These are phyloP conservation scores for Phoenoteleia sp. DNA, from an alignment of 2,888 invertebrate species.

Conservation along the genomic window DNA sequence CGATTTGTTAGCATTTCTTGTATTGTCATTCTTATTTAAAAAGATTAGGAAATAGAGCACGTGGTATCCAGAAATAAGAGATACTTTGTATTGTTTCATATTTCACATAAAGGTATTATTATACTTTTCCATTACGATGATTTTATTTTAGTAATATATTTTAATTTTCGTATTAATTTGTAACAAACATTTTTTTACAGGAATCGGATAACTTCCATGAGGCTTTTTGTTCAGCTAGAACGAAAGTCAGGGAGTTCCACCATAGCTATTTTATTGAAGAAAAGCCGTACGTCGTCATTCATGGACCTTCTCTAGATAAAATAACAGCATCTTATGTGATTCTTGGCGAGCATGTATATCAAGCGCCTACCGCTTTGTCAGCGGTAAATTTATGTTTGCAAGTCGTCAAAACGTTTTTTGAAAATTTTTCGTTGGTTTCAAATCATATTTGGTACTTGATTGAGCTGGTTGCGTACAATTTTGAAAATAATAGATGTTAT, in stretches of 20 bases:
- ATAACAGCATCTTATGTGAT: slow-evolving; percentile 50
- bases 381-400: slow-evolving; percentile 66
- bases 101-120: slow-evolving; percentile 26
- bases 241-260: neutral
- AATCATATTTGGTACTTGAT: slow-evolving; percentile 62
- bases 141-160: no score
- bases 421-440: slow-evolving; percentile 34
- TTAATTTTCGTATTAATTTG: no score
- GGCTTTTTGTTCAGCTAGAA: neutral
- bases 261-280: slow-evolving; percentile 30
- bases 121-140: no score
- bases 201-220: slow-evolving; percentile 35
- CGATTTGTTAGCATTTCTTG: slow-evolving; percentile 7
- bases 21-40: slow-evolving; percentile 34
- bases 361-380: slow-evolving; percentile 38
- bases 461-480: slow-evolving; percentile 33
- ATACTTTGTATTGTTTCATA: slow-evolving; percentile 10
- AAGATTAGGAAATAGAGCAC: slow-evolving; percentile 31
- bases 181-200: no score
- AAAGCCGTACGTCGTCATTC: slow-evolving; percentile 53
- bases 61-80: slow-evolving; percentile 25
- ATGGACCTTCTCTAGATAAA: slow-evolving; percentile 47
- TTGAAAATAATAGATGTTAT: no score
- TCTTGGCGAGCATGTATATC: slow-evolving; percentile 41
- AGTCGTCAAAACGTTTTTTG: slow-evolving; percentile 39